Conservation (phyloP, 2,113 vertebrate species). For the Myodes glareolus region DNA sequence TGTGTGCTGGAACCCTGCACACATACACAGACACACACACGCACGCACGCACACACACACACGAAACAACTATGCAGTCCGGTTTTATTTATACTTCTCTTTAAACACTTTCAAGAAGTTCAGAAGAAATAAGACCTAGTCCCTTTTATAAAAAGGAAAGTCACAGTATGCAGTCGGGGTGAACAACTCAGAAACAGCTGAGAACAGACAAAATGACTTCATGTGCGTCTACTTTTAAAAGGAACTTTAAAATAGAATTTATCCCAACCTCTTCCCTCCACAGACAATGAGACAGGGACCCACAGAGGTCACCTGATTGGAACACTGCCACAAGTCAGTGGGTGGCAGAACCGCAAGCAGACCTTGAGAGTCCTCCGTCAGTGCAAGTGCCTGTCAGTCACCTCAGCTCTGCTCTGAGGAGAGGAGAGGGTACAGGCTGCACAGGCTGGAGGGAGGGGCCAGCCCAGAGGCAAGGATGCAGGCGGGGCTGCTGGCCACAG, state of each 20-base stretch:
- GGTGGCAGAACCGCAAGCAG: background rate
- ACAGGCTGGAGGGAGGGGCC: background rate
- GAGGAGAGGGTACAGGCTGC: background rate
- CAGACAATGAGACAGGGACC: background rate
- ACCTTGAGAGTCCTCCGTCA: background rate
- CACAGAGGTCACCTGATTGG: background rate
- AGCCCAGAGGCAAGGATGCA: background rate
- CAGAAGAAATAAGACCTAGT: slow-evolving; percentile 31
- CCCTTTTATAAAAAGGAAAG: background rate
- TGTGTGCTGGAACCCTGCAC: too few species aligned
- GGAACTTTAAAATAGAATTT: slow-evolving; percentile 9
- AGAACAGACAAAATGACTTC: slow-evolving; percentile 34
- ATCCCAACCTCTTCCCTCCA: background rate
- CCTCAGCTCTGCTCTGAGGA: background rate
- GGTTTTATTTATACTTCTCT: slow-evolving; percentile 2
- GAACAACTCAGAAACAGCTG: slow-evolving; percentile 34
- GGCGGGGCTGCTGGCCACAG: background rate
- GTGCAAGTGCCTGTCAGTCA: background rate
- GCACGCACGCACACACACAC: background rate
- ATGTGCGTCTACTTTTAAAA: background rate
- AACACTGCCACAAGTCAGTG: background rate
- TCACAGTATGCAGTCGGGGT: background rate
- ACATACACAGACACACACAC: background rate
- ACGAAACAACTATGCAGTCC: background rate
- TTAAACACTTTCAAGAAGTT: slow-evolving; percentile 48